phyloP scores from a whole-genome alignment of 2,797 vertebrate species.

The Saxicola maurus region DNA sequence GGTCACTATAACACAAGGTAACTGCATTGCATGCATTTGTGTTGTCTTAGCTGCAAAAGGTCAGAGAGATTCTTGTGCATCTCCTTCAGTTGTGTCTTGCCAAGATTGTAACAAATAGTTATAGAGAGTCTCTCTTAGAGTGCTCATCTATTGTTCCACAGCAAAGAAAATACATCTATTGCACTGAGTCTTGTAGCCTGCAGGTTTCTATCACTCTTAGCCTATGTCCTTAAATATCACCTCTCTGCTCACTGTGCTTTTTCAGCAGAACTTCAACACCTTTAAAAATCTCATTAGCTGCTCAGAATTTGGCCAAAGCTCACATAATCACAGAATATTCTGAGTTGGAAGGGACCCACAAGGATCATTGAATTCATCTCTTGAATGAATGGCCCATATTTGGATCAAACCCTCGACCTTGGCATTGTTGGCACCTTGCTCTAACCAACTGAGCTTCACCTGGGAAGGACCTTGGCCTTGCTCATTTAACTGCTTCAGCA shows the following conservation, averaged over 20 bases:
- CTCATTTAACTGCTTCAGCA: neutral
- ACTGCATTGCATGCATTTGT: slow-evolving; percentile 1
- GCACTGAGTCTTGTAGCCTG: neutral
- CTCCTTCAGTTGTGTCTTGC: neutral
- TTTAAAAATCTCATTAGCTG: neutral
- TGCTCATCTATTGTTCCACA: neutral
- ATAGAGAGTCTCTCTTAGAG: neutral
- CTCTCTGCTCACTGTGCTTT: neutral
- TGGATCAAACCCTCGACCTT: neutral
- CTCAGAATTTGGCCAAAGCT: neutral
- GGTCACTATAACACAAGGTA: neutral
- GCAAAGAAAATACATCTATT: neutral
- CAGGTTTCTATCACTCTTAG: neutral
- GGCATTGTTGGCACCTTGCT: neutral
- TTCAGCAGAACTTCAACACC: neutral
- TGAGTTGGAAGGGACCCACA: neutral
- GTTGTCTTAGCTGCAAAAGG: slow-evolving; percentile 8
- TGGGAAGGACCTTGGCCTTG: neutral
- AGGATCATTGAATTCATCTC: neutral
- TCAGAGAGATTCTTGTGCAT: neutral
- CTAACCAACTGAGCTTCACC: rapidly evolving
- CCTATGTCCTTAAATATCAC: neutral
- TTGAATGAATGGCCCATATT: neutral
- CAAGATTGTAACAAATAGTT: neutral
- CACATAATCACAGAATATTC: neutral